Percentiles rank a stretch among this genome's conserved stretches.
phyloP scores from a whole-genome alignment of 2,888 invertebrate species.

The Myathropa florea region DNA sequence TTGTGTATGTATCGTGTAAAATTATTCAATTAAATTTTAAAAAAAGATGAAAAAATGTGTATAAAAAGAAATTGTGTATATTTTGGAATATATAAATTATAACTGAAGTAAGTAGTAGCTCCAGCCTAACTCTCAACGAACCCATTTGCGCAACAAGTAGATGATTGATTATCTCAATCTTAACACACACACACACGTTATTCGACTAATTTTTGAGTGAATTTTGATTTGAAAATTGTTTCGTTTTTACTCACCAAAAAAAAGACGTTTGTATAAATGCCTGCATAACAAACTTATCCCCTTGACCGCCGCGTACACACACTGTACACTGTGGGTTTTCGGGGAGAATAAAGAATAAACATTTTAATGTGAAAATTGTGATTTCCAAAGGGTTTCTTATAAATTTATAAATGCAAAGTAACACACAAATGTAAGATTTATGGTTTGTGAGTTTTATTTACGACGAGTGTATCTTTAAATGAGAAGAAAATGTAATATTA shows the following conservation, averaged over 20 bases:
- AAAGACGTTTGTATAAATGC: not conserved
- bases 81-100: conserved; percentile 20
- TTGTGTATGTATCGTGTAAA: conserved; percentile 41
- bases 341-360: conserved; percentile 8
- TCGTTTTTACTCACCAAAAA: not conserved
- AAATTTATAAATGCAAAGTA: conserved; percentile 46
- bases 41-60: not conserved
- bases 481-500: not conserved
- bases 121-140: conserved; percentile 26
- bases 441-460: conserved; percentile 9
- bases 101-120: conserved; percentile 30
- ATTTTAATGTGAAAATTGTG: conserved; percentile 55
- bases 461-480: not conserved
- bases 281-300: not conserved
- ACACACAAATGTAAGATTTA: conserved; percentile 4
- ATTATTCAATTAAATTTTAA: conserved; percentile 30
- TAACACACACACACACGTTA: not conserved
- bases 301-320: not conserved
- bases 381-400: conserved; percentile 67
- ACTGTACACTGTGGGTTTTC: not conserved
- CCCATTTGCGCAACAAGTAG: not conserved
- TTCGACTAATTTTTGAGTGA: not conserved
- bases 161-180: too few species aligned
- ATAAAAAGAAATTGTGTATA: conserved; percentile 37
- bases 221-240: not conserved